Evolutionary conservation across 2,797 vertebrate genomes (phyloP).

Genomic region (Rhynchonycteris naso): DNA sequence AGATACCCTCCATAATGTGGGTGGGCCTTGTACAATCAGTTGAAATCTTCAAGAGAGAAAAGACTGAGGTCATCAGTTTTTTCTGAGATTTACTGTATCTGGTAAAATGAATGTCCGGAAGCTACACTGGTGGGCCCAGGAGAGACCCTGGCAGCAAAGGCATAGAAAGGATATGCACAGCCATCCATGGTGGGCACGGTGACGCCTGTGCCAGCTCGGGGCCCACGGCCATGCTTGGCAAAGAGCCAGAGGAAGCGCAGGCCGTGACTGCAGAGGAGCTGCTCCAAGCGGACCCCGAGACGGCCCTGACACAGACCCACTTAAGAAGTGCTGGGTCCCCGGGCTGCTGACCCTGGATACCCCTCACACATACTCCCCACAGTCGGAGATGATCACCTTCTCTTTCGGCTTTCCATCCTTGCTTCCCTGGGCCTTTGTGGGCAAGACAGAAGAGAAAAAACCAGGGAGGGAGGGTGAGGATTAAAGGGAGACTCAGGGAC

Average conservation of each 20-base stretch:
- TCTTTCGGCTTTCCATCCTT: constrained; percentile 97
- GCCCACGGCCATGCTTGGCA: neutral
- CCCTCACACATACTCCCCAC: constrained; percentile 93
- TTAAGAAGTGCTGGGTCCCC: neutral
- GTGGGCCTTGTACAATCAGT: neutral
- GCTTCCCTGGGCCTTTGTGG: constrained; percentile 91
- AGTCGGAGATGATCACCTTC: constrained; percentile 97
- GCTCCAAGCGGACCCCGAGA: neutral
- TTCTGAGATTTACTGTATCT: neutral
- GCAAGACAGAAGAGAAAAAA: neutral
- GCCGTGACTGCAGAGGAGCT: rapidly evolving
- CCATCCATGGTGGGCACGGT: rapidly evolving
- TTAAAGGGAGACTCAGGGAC: neutral
- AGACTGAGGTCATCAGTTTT: neutral
- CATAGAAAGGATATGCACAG: neutral
- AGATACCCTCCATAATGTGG: neutral
- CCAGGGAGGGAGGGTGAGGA: no score
- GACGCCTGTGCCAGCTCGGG: neutral
- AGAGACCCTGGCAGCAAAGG: rapidly evolving
- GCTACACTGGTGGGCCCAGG: neutral
- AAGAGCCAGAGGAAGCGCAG: neutral
- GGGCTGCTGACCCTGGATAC: rapidly evolving
- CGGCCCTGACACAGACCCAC: rapidly evolving
- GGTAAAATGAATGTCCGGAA: neutral
- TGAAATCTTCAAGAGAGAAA: neutral